A percentile compares a stretch with the other conserved stretches of the same genome.
These are phyloP conservation scores for Eutolmus rufibarbis DNA, from an alignment of 2,888 invertebrate genomes.

Conservation along the genomic window DNA sequence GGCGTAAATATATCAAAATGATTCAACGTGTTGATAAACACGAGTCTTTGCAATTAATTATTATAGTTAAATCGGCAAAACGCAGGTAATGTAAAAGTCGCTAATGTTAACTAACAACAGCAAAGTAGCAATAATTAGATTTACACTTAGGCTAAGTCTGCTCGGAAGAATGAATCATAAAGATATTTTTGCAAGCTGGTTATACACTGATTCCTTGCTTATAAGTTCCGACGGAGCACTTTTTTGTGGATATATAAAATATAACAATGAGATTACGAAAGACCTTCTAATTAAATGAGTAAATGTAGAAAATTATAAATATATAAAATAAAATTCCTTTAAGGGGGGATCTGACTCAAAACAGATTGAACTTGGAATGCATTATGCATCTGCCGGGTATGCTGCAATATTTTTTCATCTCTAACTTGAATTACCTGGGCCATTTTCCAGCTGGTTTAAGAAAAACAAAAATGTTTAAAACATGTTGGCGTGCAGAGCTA, in stretches of 20 bases:
- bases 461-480: not conserved
- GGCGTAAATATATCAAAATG: not conserved
- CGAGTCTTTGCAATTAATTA: not conserved
- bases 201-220: not conserved
- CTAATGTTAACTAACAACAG: not conserved
- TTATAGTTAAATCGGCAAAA: not conserved
- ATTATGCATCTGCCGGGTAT: not conserved
- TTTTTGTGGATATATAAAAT: not conserved
- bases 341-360: not conserved
- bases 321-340: not conserved
- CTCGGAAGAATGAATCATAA: not conserved
- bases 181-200: not conserved
- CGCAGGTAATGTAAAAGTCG: not conserved
- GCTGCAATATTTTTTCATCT: not conserved
- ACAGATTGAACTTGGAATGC: not conserved
- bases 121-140: not conserved
- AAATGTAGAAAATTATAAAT: not conserved
- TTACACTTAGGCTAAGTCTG: not conserved
- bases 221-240: not conserved
- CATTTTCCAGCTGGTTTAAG: not conserved
- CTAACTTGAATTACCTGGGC: not conserved
- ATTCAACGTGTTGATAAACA: not conserved
- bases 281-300: not conserved
- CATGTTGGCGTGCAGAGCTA: not conserved
- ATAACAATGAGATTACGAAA: not conserved